A percentile compares a stretch with the other conserved stretches of the same genome.
Evolutionary conservation across 2,797 vertebrate species (phyloP).

Genomic region (Huso huso): DNA sequence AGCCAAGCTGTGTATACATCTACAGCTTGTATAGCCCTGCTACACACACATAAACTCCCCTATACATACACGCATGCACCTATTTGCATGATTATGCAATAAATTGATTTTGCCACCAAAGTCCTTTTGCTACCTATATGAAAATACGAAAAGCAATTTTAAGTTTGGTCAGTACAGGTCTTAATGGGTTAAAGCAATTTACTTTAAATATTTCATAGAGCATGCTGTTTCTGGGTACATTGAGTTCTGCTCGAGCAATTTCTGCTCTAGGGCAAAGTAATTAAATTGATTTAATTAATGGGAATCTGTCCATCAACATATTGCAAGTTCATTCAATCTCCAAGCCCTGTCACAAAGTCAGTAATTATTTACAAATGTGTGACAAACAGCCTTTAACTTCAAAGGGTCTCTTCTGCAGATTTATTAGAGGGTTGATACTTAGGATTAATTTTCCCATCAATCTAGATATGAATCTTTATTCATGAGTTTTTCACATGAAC

Average conservation of each 20-base stretch:
- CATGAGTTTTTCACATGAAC: neutral
- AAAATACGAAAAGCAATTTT: no score
- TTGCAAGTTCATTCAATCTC: constrained; percentile 46
- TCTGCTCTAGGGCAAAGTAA: constrained; percentile 31
- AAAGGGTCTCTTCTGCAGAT: constrained; percentile 53
- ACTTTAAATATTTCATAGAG: neutral
- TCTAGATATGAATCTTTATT: constrained; percentile 26
- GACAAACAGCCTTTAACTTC: constrained; percentile 54
- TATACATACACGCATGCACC: no score
- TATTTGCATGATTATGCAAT: no score
- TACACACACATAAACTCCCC: no score
- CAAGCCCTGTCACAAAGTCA: constrained; percentile 45
- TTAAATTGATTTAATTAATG: constrained; percentile 48
- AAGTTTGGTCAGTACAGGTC: no score
- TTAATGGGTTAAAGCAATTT: constrained; percentile 1
- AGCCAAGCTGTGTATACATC: no score
- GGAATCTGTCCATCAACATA: constrained; percentile 47
- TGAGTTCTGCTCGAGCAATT: constrained; percentile 18
- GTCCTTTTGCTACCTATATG: no score
- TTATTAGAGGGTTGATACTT: constrained; percentile 44
- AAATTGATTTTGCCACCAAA: no score
- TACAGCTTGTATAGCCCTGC: no score
- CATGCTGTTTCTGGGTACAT: constrained; percentile 8
- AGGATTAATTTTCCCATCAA: constrained; percentile 55
- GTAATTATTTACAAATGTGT: constrained; percentile 71